phyloP scores from a whole-genome alignment of 2,888 invertebrate species.

The Pristionchus arcanus region DNA sequence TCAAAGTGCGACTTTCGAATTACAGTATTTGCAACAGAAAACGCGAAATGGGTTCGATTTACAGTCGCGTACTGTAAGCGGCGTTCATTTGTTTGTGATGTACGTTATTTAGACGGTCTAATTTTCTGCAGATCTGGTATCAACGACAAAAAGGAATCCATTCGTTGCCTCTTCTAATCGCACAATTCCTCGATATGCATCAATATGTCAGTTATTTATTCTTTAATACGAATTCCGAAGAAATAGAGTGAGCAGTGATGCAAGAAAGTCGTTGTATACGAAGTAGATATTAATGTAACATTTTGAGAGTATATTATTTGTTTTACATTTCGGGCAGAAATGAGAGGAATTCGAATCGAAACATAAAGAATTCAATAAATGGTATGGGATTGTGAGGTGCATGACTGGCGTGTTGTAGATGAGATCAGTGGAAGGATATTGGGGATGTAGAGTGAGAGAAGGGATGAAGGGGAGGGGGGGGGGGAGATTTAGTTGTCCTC shows the following conservation, averaged over 20 bases:
- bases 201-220: slow-evolving; percentile 83
- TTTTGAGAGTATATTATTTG: neutral
- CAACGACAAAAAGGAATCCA: slow-evolving; percentile 63
- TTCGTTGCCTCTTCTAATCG: slow-evolving; percentile 81
- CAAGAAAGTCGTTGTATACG: neutral
- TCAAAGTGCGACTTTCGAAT: too few species aligned
- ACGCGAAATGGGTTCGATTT: too few species aligned
- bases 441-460: neutral
- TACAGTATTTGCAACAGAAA: too few species aligned
- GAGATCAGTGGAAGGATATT: neutral
- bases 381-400: neutral
- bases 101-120: too few species aligned
- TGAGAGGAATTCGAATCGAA: neutral
- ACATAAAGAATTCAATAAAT: neutral
- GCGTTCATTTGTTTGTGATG: too few species aligned
- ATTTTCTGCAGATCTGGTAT: slow-evolving; percentile 60
- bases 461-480: neutral
- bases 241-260: neutral
- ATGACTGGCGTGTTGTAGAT: neutral
- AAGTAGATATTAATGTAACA: neutral
- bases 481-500: slow-evolving; percentile 16
- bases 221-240: neutral
- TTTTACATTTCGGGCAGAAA: neutral
- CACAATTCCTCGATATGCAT: slow-evolving; percentile 91
- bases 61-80: too few species aligned